phyloP scores from a whole-genome alignment of 92 coral and sea anemone genomes.

The Anthopleura xanthogrammica region DNA sequence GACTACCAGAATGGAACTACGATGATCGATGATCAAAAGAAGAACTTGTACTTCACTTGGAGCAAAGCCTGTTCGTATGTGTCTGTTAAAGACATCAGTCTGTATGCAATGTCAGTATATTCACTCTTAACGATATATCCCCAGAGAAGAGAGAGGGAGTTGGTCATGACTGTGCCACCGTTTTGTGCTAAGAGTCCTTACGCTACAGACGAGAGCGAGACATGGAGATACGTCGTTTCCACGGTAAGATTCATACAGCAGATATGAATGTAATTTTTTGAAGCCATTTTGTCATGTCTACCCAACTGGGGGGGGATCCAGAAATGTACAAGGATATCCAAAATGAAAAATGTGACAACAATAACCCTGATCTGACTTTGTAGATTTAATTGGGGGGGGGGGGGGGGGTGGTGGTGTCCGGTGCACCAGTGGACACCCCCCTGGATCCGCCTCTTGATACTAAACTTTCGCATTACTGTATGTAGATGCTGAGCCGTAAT shows the following conservation, averaged over 20 bases:
- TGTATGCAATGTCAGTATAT: constrained; percentile 19
- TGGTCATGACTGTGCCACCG: constrained; percentile 37
- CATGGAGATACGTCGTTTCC: background rate
- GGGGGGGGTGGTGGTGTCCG: too few species aligned
- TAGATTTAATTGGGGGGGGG: too few species aligned
- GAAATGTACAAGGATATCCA: too few species aligned
- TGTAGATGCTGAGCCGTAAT: too few species aligned
- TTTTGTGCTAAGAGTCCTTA: constrained; percentile 25
- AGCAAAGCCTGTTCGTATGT: constrained; percentile 42
- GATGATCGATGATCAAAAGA: background rate
- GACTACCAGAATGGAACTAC: background rate
- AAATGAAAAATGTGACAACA: too few species aligned
- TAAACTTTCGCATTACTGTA: too few species aligned
- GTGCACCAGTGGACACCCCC: too few species aligned
- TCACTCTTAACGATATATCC: constrained; percentile 44
- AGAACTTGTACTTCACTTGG: constrained; percentile 22
- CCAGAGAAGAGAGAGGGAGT: constrained; percentile 28
- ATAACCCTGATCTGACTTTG: too few species aligned
- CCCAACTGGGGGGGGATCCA: background rate
- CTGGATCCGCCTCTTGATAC: too few species aligned
- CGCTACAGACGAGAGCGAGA: too few species aligned
- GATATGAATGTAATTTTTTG: background rate
- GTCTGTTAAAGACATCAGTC: constrained; percentile 26
- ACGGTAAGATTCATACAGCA: background rate
- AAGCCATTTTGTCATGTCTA: too few species aligned